phyloP scores from a whole-genome alignment of 2,797 vertebrate species.

The Ceyx erithaca region DNA sequence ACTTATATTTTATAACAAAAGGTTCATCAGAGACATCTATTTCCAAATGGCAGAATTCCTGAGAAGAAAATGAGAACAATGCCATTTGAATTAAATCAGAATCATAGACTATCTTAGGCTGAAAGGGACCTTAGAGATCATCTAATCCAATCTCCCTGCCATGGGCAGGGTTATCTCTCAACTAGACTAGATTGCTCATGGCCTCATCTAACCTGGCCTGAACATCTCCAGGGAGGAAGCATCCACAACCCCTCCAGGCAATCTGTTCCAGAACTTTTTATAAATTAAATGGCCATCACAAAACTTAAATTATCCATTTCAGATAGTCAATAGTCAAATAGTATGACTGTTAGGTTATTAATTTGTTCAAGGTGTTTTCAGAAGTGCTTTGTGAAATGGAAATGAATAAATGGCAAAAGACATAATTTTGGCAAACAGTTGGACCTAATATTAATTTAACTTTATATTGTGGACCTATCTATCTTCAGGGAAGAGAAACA shows the following conservation, averaged over 20 bases:
- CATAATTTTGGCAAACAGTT: neutral
- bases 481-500: neutral
- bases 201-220: no score
- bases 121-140: no score
- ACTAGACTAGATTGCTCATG: no score
- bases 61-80: neutral
- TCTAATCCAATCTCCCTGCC: no score
- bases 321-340: fast-evolving
- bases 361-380: neutral
- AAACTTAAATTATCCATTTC: neutral
- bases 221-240: no score
- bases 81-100: neutral
- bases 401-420: neutral
- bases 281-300: neutral
- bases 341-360: neutral
- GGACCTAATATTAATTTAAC: neutral
- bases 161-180: no score
- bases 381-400: neutral
- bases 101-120: no score
- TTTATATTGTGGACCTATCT: neutral
- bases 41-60: neutral
- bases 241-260: no score
- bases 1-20: neutral
- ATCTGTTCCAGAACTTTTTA: no score
- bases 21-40: neutral